A percentile compares a stretch with the other conserved stretches of the same genome.
phyloP scores from a whole-genome alignment of 2,797 vertebrate species.

The Bovichtus diacanthus region DNA sequence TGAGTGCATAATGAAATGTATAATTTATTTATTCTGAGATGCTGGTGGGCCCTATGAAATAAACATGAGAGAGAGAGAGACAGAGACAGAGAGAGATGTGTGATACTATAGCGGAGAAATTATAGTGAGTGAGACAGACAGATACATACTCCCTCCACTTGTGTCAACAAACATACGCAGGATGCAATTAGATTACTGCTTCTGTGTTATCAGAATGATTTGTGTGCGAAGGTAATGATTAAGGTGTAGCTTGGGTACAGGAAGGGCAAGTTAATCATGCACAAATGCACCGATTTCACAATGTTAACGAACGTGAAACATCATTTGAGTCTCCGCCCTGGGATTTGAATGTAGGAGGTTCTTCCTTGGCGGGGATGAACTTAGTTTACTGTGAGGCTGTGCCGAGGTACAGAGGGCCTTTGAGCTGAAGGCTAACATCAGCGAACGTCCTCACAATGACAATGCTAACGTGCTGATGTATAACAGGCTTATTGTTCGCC shows the following conservation, averaged over 20 bases:
- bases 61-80: slow-evolving; percentile 75
- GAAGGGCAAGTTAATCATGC: not conserved
- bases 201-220: slow-evolving; percentile 7
- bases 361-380: too few species aligned
- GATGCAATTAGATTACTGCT: slow-evolving; percentile 24
- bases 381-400: not conserved
- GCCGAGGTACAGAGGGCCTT: too few species aligned
- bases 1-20: slow-evolving; percentile 82
- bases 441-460: not conserved
- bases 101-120: slow-evolving; percentile 30
- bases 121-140: too few species aligned
- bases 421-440: too few species aligned
- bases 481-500: too few species aligned
- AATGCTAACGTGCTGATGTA: not conserved
- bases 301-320: too few species aligned
- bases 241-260: not conserved
- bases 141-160: too few species aligned
- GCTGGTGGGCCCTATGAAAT: slow-evolving; percentile 79
- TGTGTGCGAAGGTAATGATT: slow-evolving; percentile 22
- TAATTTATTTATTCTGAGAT: slow-evolving; percentile 83
- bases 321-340: too few species aligned
- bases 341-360: too few species aligned
- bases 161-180: slow-evolving; percentile 27
- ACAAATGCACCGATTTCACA: not conserved
- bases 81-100: slow-evolving; percentile 17